Base-by-base conservation (phyloP, 2,797 vertebrate genomes). In the Rhynchonycteris naso region DNA sequence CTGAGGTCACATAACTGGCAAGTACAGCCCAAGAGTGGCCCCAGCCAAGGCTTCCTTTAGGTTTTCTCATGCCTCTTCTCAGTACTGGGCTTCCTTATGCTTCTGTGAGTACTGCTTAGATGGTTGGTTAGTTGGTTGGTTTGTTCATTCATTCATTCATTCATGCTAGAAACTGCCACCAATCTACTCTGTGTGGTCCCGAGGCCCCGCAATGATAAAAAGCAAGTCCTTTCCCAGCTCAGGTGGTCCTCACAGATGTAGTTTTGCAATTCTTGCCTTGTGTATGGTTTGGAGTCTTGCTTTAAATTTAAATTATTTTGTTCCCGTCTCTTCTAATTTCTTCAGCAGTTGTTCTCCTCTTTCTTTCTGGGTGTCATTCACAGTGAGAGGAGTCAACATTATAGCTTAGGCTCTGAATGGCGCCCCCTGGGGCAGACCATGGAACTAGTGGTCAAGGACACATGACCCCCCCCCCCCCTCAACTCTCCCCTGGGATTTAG, bases 311-410 rank as follows among this genome's bases (percentile, higher is more conserved):
- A 78, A 61, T 91, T 63, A 72, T 35, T 79, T 35, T 88, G 50
- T 69, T 80, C 19, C 56, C 3, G 1, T 59, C 65, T 90, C 76
- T 79, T 90, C 56, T 71, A 15, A 75, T 94, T 56, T 83, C 76
- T 88, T 78, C 52, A 50, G 47, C 78, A 79, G 33, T 47, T 11
- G 7, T 16, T 30, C 28, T 85, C 56, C 1, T 10, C 2, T 10
- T 86, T 56, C 38, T 84, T 66, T 65, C 61, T 43, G 28, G 28
- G 50, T 35, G 35, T n/a, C 28, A 16, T 18, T n/a, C 71, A 47
- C 2, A 19, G 24, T 5, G 10, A 9, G 15, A 47, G 43, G 30
- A 15, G n/a, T 50, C 26, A 21, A 9, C 30, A 28, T 54, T 52
- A 19, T 65, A 50, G 3, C 2, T 6, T 14, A 65, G 59, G 43